Percentiles rank a stretch among this genome's conserved stretches.
phyloP scores from a whole-genome alignment of 2,113 vertebrate genomes.

The Hemicordylus capensis region DNA sequence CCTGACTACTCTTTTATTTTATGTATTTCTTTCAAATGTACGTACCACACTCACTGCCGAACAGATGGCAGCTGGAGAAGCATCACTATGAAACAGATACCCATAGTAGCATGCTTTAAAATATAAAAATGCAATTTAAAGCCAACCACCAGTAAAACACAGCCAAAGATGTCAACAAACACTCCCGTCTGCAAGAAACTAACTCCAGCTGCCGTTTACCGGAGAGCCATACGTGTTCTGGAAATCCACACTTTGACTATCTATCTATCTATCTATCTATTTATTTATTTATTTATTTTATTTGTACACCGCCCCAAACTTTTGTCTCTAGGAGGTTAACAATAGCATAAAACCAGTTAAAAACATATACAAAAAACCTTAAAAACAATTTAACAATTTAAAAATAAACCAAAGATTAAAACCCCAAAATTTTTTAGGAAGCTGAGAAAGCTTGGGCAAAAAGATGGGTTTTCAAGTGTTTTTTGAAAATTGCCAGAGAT shows the following conservation, averaged over 20 bases:
- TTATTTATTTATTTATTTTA: too few relatives aligned
- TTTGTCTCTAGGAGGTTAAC: too few relatives aligned
- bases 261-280: too few relatives aligned
- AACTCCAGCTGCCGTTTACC: background rate
- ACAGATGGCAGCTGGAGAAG: background rate
- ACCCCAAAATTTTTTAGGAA: too few relatives aligned
- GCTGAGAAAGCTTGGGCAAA: too few relatives aligned
- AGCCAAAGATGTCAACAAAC: background rate
- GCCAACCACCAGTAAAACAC: background rate
- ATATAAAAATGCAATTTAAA: background rate
- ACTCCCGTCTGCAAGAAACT: background rate
- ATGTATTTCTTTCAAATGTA: background rate
- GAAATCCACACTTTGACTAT: background rate
- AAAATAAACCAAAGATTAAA: too few relatives aligned
- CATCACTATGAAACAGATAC: background rate
- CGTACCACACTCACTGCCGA: background rate
- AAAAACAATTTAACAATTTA: too few relatives aligned
- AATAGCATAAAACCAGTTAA: too few relatives aligned
- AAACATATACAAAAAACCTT: too few relatives aligned
- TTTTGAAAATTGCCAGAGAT: too few relatives aligned
- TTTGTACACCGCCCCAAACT: too few relatives aligned
- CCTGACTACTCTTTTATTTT: background rate
- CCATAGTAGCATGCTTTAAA: background rate
- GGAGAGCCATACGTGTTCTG: background rate
- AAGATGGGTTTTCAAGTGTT: too few relatives aligned